phyloP scores from a whole-genome alignment of 2,113 vertebrate genomes.

The Dendrocopos noguchii region DNA sequence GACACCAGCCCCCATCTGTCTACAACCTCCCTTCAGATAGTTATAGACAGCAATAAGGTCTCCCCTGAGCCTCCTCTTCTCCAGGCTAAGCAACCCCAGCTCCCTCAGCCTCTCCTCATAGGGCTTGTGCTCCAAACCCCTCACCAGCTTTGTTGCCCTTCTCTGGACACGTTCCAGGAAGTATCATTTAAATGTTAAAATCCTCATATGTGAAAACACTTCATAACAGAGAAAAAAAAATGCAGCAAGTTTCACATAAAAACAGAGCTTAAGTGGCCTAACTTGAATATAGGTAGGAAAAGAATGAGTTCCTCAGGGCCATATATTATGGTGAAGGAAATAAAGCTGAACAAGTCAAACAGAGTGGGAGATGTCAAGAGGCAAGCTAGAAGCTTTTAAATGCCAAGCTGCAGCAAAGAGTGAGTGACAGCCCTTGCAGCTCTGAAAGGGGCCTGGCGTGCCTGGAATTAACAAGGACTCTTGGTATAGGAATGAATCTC shows the following conservation, averaged over 20 bases:
- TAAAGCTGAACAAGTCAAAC: constrained; percentile 29
- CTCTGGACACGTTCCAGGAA: too few relatives aligned
- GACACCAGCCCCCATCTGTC: too few relatives aligned
- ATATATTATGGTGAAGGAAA: constrained; percentile 52
- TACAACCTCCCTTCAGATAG: too few relatives aligned
- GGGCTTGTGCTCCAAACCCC: too few relatives aligned
- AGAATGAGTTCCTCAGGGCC: neutral
- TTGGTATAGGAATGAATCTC: neutral
- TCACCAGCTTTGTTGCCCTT: too few relatives aligned
- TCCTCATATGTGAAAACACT: neutral
- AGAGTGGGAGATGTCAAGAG: constrained; percentile 48
- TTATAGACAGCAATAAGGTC: too few relatives aligned
- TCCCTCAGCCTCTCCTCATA: too few relatives aligned
- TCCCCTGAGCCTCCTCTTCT: too few relatives aligned
- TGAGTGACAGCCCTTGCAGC: constrained; percentile 6
- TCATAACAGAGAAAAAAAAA: neutral
- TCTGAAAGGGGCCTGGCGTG: neutral
- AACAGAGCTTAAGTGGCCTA: neutral
- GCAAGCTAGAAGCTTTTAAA: constrained; percentile 45
- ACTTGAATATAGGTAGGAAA: neutral
- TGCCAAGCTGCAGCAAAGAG: neutral
- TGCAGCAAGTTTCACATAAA: constrained; percentile 33
- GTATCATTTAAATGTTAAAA: neutral
- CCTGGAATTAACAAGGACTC: constrained; percentile 11
- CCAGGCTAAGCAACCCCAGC: too few relatives aligned